phyloP scores from a whole-genome alignment of 53 echinoderm and acorn worm species.

The Temnopleurus reevesii region DNA sequence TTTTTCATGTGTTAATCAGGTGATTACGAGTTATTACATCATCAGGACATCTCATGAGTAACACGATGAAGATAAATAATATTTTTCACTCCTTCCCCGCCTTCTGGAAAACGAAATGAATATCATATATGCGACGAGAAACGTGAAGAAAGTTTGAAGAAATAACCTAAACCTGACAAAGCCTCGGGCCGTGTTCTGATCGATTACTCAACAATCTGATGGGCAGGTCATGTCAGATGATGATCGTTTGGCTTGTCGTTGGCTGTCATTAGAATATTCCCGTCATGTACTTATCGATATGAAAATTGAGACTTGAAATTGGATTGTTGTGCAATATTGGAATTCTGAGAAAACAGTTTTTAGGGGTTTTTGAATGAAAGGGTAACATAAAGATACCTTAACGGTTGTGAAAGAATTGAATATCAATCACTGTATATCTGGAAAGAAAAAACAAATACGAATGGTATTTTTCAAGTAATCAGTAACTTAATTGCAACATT shows the following conservation, averaged over 20 bases:
- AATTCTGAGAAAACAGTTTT: too few relatives aligned
- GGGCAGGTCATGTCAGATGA: not conserved
- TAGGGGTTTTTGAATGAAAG: too few relatives aligned
- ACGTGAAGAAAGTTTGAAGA: not conserved
- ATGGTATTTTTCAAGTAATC: too few relatives aligned
- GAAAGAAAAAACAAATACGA: too few relatives aligned
- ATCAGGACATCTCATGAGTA: not conserved
- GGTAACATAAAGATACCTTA: too few relatives aligned
- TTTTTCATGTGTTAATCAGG: too few relatives aligned
- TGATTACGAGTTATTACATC: not conserved
- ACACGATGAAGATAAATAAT: not conserved
- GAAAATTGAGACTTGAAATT: constrained; percentile 7
- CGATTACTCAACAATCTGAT: not conserved
- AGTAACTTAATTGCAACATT: too few relatives aligned
- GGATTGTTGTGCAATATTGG: not conserved
- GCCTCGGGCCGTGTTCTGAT: not conserved
- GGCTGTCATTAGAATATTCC: not conserved
- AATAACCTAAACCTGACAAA: too few relatives aligned
- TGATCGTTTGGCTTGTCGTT: not conserved
- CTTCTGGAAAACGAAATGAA: not conserved
- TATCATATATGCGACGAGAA: not conserved
- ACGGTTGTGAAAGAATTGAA: too few relatives aligned
- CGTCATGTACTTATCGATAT: not conserved
- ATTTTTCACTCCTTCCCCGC: not conserved
- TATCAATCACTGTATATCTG: too few relatives aligned